Conservation (phyloP, 2,797 vertebrate species). For the Staurois parvus region DNA sequence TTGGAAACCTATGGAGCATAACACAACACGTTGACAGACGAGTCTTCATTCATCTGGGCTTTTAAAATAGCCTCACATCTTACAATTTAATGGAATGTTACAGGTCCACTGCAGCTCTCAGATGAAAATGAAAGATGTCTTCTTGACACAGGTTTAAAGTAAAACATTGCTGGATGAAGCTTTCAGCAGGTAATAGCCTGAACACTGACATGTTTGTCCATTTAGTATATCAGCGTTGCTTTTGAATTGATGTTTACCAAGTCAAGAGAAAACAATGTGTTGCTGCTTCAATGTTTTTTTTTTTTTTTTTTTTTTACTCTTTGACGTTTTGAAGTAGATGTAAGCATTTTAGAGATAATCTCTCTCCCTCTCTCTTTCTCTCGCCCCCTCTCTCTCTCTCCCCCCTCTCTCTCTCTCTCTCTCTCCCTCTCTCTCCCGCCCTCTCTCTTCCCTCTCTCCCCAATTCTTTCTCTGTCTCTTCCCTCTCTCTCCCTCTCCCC, state of each 20-base stretch:
- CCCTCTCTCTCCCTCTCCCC: no score
- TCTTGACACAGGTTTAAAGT: background rate
- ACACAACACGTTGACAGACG: background rate
- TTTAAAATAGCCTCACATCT: background rate
- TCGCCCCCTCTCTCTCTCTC: no score
- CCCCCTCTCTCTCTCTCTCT: no score
- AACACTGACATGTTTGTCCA: background rate
- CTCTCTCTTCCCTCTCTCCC: no score
- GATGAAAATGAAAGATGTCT: background rate
- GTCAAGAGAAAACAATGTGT: no score
- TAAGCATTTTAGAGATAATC: no score
- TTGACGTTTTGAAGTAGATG: no score
- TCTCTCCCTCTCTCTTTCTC: no score
- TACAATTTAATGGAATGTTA: background rate
- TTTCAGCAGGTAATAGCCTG: background rate
- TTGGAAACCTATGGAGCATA: conserved; percentile 1
- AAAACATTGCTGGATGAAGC: background rate
- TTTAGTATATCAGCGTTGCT: background rate
- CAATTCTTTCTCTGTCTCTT: no score
- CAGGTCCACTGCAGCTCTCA: background rate
- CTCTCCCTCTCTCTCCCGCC: no score
- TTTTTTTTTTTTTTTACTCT: no score
- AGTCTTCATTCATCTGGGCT: background rate
- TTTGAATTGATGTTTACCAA: background rate
- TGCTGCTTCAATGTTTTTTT: no score